Conservation (phyloP, 2,888 invertebrate genomes). For the Lobophora halterata region DNA sequence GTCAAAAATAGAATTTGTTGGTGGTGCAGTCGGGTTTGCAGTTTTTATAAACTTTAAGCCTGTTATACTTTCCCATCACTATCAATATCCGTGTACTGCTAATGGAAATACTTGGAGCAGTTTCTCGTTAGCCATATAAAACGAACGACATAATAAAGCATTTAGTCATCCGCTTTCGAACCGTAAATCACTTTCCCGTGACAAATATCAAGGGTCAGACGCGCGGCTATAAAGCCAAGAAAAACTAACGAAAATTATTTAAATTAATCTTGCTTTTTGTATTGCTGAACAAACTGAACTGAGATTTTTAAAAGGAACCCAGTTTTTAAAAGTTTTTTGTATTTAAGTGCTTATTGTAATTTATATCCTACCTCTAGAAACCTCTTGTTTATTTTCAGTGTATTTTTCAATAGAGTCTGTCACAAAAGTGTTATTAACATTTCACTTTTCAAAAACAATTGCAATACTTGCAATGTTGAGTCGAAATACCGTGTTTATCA, state of each 20-base stretch:
- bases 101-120: slow-evolving; percentile 18
- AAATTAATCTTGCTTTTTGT: slow-evolving; percentile 32
- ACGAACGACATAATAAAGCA: slow-evolving; percentile 21
- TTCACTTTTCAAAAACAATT: too few relatives aligned
- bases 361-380: slow-evolving; percentile 5
- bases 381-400: neutral
- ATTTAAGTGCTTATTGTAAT: slow-evolving; percentile 6
- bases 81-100: neutral
- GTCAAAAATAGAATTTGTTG: too few relatives aligned
- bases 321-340: slow-evolving; percentile 18
- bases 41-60: too few relatives aligned
- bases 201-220: slow-evolving; percentile 37
- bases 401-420: neutral
- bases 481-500: too few relatives aligned
- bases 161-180: slow-evolving; percentile 37
- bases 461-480: too few relatives aligned
- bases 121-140: slow-evolving; percentile 18
- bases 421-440: too few relatives aligned
- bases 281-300: slow-evolving; percentile 26
- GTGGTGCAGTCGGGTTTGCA: too few relatives aligned
- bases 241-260: slow-evolving; percentile 36
- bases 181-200: slow-evolving; percentile 42
- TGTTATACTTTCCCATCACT: too few relatives aligned
- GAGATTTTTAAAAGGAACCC: slow-evolving; percentile 15
- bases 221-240: slow-evolving; percentile 26